Conservation (phyloP, 2,888 invertebrate genomes). For the Agonopterix heracliana region DNA sequence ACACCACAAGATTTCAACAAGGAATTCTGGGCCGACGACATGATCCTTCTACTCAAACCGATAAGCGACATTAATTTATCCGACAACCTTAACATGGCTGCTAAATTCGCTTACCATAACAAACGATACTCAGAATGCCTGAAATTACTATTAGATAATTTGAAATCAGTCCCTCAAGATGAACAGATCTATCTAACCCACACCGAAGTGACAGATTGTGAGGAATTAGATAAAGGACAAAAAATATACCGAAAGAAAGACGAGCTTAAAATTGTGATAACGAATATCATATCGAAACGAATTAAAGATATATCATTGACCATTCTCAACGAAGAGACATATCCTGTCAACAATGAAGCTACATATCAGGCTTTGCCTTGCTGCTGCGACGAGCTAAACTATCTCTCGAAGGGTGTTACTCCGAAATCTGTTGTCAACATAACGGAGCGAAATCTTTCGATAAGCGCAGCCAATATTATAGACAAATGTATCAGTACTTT, state of each 20-base stretch:
- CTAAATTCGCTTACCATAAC: conserved; percentile 58
- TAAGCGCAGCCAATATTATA: conserved; percentile 47
- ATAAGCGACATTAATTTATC: conserved; percentile 42
- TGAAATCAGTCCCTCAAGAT: conserved; percentile 29
- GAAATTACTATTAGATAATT: conserved; percentile 40
- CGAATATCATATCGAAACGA: conserved; percentile 52
- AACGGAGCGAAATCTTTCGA: conserved; percentile 35
- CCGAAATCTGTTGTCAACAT: conserved; percentile 19
- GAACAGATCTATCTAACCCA: conserved; percentile 46
- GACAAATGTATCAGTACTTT: conserved; percentile 61
- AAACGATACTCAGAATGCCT: conserved; percentile 51
- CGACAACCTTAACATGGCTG: conserved; percentile 54
- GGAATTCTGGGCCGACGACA: conserved; percentile 57
- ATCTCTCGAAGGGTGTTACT: conserved; percentile 25
- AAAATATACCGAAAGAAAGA: conserved; percentile 30
- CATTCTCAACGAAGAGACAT: conserved; percentile 55
- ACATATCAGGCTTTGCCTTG: conserved; percentile 48
- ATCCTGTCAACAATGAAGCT: conserved; percentile 38
- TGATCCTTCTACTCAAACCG: conserved; percentile 56
- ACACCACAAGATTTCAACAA: conserved; percentile 51
- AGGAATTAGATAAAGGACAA: conserved; percentile 9
- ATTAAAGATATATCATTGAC: conserved; percentile 59
- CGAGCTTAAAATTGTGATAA: conserved; percentile 46
- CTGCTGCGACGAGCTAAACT: conserved; percentile 54
- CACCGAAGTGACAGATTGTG: conserved; percentile 22